phyloP scores from a whole-genome alignment of 2,113 vertebrate species.

The Drymodes brunneopygia region DNA sequence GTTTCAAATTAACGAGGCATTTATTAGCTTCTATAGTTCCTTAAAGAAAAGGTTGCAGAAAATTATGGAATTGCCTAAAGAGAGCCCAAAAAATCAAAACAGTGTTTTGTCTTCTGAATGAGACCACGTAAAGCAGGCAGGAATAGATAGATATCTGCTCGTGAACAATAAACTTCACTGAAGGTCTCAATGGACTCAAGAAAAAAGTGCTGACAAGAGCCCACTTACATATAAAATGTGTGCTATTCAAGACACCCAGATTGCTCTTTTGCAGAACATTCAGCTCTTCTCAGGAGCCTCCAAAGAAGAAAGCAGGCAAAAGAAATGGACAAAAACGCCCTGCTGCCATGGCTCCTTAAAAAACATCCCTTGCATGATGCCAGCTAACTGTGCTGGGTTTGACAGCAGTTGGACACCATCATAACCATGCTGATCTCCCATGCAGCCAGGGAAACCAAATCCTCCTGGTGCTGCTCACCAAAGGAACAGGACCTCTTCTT shows the following conservation, averaged over 20 bases:
- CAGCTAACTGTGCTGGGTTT: background rate
- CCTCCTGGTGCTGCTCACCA: background rate
- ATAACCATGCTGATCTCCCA: background rate
- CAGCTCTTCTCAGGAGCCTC: background rate
- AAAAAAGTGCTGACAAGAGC: background rate
- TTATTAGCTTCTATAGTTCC: constrained; percentile 31
- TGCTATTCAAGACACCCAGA: background rate
- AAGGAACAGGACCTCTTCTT: background rate
- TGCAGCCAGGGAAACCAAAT: background rate
- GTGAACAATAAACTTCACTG: background rate
- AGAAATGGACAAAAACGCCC: background rate
- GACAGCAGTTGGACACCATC: background rate
- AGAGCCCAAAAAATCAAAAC: background rate
- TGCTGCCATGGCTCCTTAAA: background rate
- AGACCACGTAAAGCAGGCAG: background rate
- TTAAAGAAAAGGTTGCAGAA: constrained; percentile 1
- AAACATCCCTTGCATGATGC: background rate
- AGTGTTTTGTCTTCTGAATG: background rate
- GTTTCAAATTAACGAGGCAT: constrained; percentile 50
- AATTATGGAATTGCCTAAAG: background rate
- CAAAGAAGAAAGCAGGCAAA: background rate
- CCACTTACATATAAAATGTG: background rate
- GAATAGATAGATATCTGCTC: background rate
- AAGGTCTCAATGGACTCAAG: background rate
- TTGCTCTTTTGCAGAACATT: background rate